Conservation (phyloP, 2,113 vertebrate species). For the Amphiprion ocellaris region DNA sequence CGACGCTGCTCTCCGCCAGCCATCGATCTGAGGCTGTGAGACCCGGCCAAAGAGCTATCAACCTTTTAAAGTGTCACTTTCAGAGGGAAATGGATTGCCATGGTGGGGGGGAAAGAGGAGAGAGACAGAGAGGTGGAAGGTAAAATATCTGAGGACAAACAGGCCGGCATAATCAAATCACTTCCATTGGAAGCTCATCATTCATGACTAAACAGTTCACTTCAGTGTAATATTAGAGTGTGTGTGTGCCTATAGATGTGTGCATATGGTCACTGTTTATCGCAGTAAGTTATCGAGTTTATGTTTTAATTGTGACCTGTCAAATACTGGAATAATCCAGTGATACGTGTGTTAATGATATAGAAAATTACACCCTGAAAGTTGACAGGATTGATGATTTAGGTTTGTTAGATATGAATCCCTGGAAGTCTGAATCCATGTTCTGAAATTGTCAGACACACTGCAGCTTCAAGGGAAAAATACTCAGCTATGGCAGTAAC, state of each 20-base stretch:
- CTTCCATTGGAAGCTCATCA: slow-evolving; percentile 65
- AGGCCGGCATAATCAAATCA: slow-evolving; percentile 65
- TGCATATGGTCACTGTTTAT: background rate
- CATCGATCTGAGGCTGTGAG: slow-evolving; percentile 71
- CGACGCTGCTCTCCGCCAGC: slow-evolving; percentile 37
- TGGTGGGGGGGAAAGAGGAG: slow-evolving; percentile 30
- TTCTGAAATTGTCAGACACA: no score
- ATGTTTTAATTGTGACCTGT: slow-evolving; percentile 25
- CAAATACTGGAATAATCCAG: background rate
- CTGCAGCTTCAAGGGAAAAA: no score
- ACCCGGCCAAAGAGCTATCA: slow-evolving; percentile 71
- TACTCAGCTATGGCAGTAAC: no score
- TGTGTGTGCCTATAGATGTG: background rate
- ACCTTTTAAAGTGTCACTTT: slow-evolving; percentile 80
- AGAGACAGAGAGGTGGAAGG: slow-evolving; percentile 36
- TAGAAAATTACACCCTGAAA: no score
- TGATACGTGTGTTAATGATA: no score
- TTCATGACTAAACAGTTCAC: slow-evolving; percentile 58
- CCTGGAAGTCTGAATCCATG: no score
- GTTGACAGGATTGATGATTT: no score
- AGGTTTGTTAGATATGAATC: no score
- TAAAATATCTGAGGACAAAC: slow-evolving; percentile 69
- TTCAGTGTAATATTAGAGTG: slow-evolving; percentile 40
- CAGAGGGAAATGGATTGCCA: slow-evolving; percentile 68
- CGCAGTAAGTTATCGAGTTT: background rate